These are phyloP conservation scores for Pao palembangensis DNA, from an alignment of 2,113 vertebrate genomes.

Conservation along the genomic window DNA sequence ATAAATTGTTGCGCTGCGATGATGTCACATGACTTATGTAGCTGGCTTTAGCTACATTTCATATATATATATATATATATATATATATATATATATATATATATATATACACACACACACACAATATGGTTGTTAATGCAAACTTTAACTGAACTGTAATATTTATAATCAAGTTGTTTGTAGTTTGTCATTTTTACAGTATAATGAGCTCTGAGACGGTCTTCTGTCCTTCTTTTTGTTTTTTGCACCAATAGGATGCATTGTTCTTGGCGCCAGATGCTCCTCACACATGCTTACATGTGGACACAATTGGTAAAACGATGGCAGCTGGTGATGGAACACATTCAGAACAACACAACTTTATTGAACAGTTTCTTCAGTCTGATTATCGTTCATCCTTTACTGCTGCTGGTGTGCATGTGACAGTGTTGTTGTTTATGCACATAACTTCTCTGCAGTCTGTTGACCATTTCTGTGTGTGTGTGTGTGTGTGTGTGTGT, in stretches of 20 bases:
- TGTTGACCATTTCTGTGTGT: slow-evolving; percentile 15
- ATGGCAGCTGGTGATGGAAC: slow-evolving; percentile 46
- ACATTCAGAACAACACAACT: slow-evolving; percentile 54
- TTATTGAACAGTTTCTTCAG: slow-evolving; percentile 56
- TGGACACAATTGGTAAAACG: slow-evolving; percentile 34
- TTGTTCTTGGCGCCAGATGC: slow-evolving; percentile 50
- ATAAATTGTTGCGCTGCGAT: no score
- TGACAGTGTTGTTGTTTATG: not conserved
- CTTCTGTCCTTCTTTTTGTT: slow-evolving; percentile 3
- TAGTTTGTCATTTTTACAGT: slow-evolving; percentile 8
- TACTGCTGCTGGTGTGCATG: slow-evolving; percentile 22
- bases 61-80: no score
- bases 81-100: no score
- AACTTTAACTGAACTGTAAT: not conserved
- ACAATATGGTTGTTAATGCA: not conserved
- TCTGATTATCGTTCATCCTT: slow-evolving; percentile 51
- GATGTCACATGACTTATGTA: no score
- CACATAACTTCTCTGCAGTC: slow-evolving; percentile 14
- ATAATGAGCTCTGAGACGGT: slow-evolving; percentile 1
- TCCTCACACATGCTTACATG: slow-evolving; percentile 24
- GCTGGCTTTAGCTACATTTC: no score
- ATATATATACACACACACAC: no score
- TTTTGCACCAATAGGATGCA: slow-evolving; percentile 23
- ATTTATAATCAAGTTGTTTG: not conserved
- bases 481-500: slow-evolving; percentile 1